A percentile compares a stretch with the other conserved stretches of the same genome.
phyloP scores from a whole-genome alignment of 2,797 vertebrate genomes.

The Anableps anableps region DNA sequence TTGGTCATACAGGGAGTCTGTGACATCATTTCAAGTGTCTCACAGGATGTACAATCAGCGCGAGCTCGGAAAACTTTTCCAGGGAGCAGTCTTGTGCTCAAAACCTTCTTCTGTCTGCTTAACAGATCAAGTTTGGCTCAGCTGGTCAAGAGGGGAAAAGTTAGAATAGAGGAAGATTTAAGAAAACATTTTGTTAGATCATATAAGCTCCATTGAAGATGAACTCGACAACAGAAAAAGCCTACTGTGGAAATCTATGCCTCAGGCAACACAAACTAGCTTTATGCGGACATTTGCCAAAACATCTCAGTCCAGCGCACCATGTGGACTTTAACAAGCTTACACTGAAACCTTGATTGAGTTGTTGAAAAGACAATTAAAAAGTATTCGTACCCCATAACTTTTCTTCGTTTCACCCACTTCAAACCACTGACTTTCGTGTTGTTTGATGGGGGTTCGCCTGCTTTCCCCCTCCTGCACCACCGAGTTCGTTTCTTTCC shows the following conservation, averaged over 20 bases:
- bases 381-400: background rate
- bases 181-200: background rate
- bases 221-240: background rate
- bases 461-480: no score
- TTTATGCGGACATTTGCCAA: background rate
- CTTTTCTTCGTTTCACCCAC: background rate
- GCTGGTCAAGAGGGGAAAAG: background rate
- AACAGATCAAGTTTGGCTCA: background rate
- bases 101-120: background rate
- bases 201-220: background rate
- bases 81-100: background rate
- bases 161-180: background rate
- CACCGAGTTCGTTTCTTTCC: no score
- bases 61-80: background rate
- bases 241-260: background rate
- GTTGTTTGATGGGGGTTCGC: no score
- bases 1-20: slow-evolving; percentile 53
- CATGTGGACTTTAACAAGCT: background rate
- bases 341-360: background rate
- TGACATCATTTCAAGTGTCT: slow-evolving; percentile 36
- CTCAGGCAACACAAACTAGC: background rate
- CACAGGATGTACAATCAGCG: slow-evolving; percentile 10
- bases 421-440: background rate
- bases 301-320: background rate
- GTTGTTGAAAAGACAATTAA: background rate